These are phyloP conservation scores for Murina feae DNA, from an alignment of 2,113 vertebrate genomes.

Conservation along the genomic window DNA sequence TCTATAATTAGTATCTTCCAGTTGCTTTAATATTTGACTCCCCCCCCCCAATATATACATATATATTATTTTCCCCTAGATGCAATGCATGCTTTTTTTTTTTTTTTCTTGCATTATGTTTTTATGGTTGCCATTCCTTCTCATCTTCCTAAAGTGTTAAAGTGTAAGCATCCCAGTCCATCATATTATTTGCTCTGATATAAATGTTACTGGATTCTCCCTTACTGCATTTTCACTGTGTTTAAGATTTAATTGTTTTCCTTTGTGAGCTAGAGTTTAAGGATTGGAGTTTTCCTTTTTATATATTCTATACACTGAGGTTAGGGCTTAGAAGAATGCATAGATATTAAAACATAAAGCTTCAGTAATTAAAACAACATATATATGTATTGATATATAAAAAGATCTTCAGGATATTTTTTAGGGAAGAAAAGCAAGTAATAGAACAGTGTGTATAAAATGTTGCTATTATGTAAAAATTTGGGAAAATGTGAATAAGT, in stretches of 20 bases:
- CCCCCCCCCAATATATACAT: no score
- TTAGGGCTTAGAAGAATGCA: not conserved
- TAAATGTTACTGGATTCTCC: not conserved
- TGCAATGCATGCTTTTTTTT: not conserved
- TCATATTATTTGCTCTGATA: not conserved
- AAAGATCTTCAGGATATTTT: not conserved
- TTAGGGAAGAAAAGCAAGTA: not conserved
- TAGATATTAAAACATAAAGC: conserved; percentile 9
- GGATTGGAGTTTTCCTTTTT: not conserved
- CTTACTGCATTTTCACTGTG: not conserved
- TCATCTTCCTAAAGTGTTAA: not conserved
- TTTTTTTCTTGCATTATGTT: not conserved
- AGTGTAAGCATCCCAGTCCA: not conserved
- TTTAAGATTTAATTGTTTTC: not conserved
- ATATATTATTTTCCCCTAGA: not conserved
- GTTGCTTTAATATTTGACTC: not conserved
- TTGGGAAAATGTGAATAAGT: not conserved
- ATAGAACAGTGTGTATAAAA: conserved; percentile 15
- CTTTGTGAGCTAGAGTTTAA: conserved; percentile 7
- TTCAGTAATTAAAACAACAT: not conserved
- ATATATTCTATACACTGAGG: not conserved
- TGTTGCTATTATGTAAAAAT: not conserved
- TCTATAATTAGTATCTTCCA: not conserved
- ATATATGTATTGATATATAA: not conserved
- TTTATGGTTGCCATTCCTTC: not conserved